Percentiles rank a stretch among this genome's conserved stretches.
These are phyloP conservation scores for Ctenodactylus gundi DNA, from an alignment of 2,113 vertebrate species.

Conservation along the genomic window DNA sequence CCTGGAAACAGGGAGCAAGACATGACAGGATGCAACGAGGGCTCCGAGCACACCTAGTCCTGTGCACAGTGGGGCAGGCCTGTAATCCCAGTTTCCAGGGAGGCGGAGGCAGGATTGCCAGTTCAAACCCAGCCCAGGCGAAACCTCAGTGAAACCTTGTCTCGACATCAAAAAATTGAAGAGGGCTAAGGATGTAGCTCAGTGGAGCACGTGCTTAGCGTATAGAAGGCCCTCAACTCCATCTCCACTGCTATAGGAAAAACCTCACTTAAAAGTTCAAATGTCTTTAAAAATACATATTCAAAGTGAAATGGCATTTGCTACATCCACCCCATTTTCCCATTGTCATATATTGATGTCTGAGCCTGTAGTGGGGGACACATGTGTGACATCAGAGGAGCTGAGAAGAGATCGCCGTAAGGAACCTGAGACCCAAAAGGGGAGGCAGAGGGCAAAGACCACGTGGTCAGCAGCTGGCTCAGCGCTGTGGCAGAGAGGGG, in stretches of 20 bases:
- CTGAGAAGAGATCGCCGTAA: neutral
- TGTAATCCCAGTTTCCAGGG: neutral
- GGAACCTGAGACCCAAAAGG: neutral
- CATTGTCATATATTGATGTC: neutral
- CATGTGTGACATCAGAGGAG: neutral
- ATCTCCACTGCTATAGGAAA: neutral
- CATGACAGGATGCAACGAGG: neutral
- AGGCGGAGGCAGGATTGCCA: neutral
- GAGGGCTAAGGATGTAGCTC: neutral
- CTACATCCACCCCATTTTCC: neutral
- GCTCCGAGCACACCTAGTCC: neutral
- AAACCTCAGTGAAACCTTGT: neutral
- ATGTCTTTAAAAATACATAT: neutral
- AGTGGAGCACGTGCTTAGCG: neutral
- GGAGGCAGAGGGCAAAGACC: neutral
- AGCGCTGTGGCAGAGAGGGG: rapidly evolving
- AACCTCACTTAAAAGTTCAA: neutral
- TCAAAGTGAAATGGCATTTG: neutral
- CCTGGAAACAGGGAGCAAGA: neutral
- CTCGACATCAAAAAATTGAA: neutral
- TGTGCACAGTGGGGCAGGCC: neutral
- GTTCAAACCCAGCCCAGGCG: neutral
- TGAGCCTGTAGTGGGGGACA: neutral
- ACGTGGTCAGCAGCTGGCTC: neutral
- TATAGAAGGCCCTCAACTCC: neutral